Percentiles rank a stretch among this genome's conserved stretches.
Conservation (phyloP, 2,888 invertebrate species). For the Ormyrus rosae region DNA sequence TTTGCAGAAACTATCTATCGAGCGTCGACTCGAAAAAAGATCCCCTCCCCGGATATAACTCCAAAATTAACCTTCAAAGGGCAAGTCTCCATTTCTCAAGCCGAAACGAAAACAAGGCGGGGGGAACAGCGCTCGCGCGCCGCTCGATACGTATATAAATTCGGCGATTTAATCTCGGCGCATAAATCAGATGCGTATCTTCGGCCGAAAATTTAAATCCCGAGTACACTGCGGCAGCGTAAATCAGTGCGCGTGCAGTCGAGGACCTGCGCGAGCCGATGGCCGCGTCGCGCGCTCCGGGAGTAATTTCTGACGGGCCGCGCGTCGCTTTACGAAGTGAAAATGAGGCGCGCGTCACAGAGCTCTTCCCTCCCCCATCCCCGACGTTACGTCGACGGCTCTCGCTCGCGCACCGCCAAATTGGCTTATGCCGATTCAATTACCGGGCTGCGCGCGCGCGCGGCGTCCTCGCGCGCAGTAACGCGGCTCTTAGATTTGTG, state of each 20-base stretch:
- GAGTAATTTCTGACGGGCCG: conserved; percentile 27
- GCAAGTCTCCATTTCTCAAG: not conserved
- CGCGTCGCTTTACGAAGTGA: conserved; percentile 21
- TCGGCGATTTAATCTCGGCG: conserved; percentile 27
- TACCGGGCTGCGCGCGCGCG: conserved; percentile 4
- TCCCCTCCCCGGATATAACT: too few relatives aligned
- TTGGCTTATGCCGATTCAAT: conserved; percentile 47
- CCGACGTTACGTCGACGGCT: conserved; percentile 12
- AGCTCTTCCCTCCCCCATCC: not conserved
- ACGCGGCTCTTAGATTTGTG: not conserved
- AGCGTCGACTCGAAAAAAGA: too few relatives aligned
- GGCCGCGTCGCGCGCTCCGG: not conserved
- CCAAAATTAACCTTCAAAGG: too few relatives aligned
- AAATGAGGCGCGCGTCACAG: conserved; percentile 27
- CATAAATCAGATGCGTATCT: conserved; percentile 40
- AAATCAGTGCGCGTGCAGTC: conserved; percentile 30
- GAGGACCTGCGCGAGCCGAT: not conserved
- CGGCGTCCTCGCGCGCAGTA: not conserved
- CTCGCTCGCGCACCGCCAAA: not conserved
- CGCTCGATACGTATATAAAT: not conserved
- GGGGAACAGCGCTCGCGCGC: not conserved
- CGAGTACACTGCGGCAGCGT: conserved; percentile 17
- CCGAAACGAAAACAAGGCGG: not conserved
- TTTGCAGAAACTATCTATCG: too few relatives aligned
- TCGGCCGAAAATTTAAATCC: conserved; percentile 44